Evolutionary conservation across 2,797 vertebrate species (phyloP).

Genomic region (Mormyrops boulengeri): DNA sequence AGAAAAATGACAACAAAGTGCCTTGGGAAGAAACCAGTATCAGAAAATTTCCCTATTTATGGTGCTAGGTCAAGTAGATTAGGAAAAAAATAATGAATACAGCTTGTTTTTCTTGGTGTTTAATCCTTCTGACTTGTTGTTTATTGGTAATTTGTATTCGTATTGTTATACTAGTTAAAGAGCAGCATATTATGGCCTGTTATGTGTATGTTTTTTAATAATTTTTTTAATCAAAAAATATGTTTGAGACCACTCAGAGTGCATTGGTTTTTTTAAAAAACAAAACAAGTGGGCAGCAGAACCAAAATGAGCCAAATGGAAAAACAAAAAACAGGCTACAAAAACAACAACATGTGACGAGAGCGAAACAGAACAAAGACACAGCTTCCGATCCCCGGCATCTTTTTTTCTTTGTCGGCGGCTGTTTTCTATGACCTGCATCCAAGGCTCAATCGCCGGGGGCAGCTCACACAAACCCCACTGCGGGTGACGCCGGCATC

Average conservation of each 20-base stretch:
- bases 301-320: not conserved
- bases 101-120: conserved; percentile 69
- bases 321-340: not conserved
- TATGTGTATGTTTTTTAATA: conserved; percentile 71
- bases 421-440: not conserved
- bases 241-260: conserved; percentile 60
- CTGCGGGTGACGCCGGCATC: not conserved
- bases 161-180: conserved; percentile 60
- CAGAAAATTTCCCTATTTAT: conserved; percentile 72
- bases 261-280: conserved; percentile 22
- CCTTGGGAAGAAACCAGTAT: conserved; percentile 87
- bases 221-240: conserved; percentile 36
- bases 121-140: conserved; percentile 69
- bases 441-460: not conserved
- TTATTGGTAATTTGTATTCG: conserved; percentile 71
- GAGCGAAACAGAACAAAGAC: not conserved
- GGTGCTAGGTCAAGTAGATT: conserved; percentile 75
- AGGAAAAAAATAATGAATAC: conserved; percentile 44
- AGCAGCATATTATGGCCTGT: conserved; percentile 62
- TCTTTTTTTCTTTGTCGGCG: not conserved
- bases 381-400: not conserved
- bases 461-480: not conserved
- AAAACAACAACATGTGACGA: not conserved
- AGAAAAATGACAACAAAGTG: conserved; percentile 69
- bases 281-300: not conserved